Conservation (phyloP, 2,113 vertebrate genomes). For the Pseudorasbora parva region DNA sequence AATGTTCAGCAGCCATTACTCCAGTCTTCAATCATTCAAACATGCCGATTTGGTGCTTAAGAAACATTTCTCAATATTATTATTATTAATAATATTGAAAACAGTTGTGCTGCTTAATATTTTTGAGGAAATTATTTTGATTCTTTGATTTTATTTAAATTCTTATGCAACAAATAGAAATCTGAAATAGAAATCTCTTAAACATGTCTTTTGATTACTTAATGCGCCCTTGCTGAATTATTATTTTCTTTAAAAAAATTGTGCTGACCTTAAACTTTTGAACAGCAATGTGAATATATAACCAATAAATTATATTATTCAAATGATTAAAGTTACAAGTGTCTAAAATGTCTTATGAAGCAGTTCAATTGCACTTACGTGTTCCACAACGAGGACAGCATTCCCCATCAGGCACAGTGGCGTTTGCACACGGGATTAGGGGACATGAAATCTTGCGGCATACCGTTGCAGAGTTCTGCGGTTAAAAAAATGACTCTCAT, state of each 20-base stretch:
- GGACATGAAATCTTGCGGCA: slow-evolving; percentile 97
- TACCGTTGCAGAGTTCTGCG: slow-evolving; percentile 91
- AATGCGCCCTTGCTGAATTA: background rate
- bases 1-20: background rate
- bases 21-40: background rate
- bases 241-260: background rate
- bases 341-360: background rate
- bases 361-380: slow-evolving; percentile 81
- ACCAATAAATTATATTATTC: background rate
- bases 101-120: background rate
- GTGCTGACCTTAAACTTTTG: background rate
- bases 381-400: slow-evolving; percentile 95
- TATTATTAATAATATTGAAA: background rate
- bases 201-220: background rate
- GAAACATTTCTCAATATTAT: background rate
- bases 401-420: slow-evolving; percentile 94
- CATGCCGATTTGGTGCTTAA: background rate
- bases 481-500: slow-evolving; percentile 7
- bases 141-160: background rate
- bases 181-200: no score
- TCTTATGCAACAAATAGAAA: background rate
- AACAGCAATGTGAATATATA: background rate
- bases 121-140: background rate
- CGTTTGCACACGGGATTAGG: slow-evolving; percentile 92
- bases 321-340: background rate